phyloP scores from a whole-genome alignment of 2,113 vertebrate genomes.

The Chaenocephalus aceratus region DNA sequence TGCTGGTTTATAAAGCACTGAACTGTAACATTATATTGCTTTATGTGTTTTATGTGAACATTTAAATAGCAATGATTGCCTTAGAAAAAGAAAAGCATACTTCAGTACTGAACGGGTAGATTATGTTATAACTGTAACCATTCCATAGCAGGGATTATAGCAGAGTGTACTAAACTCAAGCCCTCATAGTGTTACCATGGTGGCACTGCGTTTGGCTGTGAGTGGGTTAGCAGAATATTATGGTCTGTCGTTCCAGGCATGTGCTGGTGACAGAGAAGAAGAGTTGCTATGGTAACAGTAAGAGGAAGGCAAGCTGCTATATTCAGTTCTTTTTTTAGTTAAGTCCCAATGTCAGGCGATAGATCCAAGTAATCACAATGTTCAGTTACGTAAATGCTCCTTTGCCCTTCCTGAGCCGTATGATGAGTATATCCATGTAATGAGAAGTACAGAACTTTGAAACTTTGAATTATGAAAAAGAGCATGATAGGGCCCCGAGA shows the following conservation, averaged over 20 bases:
- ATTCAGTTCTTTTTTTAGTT: slow-evolving; percentile 27
- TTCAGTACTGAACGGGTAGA: too few species aligned
- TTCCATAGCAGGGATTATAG: too few species aligned
- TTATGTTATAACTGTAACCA: neutral
- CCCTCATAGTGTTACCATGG: slow-evolving; percentile 43
- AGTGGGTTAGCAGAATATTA: slow-evolving; percentile 65
- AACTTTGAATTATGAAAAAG: too few species aligned
- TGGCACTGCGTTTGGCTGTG: slow-evolving; percentile 58
- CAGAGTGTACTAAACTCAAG: slow-evolving; percentile 6
- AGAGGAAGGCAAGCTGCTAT: slow-evolving; percentile 35
- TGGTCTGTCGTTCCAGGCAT: slow-evolving; percentile 63
- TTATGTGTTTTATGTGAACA: neutral
- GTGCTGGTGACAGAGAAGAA: slow-evolving; percentile 62
- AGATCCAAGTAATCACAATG: neutral
- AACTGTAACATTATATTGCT: neutral
- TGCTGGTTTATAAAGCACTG: too few species aligned
- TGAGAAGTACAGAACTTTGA: neutral
- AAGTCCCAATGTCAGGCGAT: neutral
- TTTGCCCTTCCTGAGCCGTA: too few species aligned
- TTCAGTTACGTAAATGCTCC: neutral
- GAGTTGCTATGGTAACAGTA: slow-evolving; percentile 62
- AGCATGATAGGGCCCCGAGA: too few species aligned
- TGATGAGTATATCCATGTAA: neutral
- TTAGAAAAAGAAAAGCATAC: neutral
- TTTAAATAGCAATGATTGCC: neutral